Base-by-base conservation (phyloP, 2,113 vertebrate species). In the Dicaeum eximium region DNA sequence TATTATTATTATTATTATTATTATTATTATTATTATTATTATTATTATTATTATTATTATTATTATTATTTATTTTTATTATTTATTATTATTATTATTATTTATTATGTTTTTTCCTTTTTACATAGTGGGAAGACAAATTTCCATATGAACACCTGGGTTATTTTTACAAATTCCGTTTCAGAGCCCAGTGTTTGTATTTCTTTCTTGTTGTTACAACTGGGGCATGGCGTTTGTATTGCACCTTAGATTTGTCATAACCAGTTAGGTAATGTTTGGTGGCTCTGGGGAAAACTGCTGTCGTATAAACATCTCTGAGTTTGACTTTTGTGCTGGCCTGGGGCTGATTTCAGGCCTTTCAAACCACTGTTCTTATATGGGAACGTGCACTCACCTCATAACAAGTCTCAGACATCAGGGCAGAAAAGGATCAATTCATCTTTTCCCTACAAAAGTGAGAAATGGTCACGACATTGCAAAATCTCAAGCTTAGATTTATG, bases 1-100 rank as follows among this genome's bases (percentile, higher is more conserved):
- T 15, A 25, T 2, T 45, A 30, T 1, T 19, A 8, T 3, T 17
- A 16, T 0, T 28, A 23, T 21, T 47, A 21, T 6, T 48, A n/a
- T n/a, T 17, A 9, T 6, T 20, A 35, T 22, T 28, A n/a, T 27
- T 8, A 24, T 30, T 13, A 16, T 4, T 17, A 25, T 11, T 9
- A 18, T 22, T 20, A 24, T 15, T 47, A 19, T 8, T n/a, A n/a
- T n/a, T n/a, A n/a, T n/a, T n/a, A n/a, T n/a, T n/a, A n/a, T n/a
- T n/a, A n/a, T n/a, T n/a, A n/a, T n/a, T n/a, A n/a, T n/a, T n/a
- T n/a, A n/a, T n/a, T n/a, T n/a, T n/a, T n/a, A n/a, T n/a, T n/a
- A n/a, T n/a, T n/a, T n/a, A n/a, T n/a, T n/a, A n/a, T n/a, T n/a
- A n/a, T n/a, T n/a, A n/a, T n/a, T n/a, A n/a, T n/a, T n/a, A n/a